These are phyloP conservation scores for Axis porcinus DNA, from an alignment of 2,113 vertebrate species.

Conservation along the genomic window DNA sequence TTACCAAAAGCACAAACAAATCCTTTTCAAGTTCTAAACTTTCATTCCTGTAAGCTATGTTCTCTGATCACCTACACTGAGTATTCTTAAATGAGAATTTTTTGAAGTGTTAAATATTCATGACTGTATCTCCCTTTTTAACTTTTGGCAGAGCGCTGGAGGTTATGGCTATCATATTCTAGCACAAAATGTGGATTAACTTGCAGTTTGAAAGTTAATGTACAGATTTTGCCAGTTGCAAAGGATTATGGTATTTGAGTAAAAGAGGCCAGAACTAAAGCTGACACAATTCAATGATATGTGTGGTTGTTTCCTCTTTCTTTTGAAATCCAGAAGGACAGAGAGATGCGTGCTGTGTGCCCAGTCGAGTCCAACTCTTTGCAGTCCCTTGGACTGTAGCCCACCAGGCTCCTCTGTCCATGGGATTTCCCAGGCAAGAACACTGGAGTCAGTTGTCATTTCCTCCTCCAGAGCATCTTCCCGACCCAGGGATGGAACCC, in stretches of 20 bases:
- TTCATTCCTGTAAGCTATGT: background rate
- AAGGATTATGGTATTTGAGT: background rate
- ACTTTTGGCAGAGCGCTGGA: background rate
- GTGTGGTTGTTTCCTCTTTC: background rate
- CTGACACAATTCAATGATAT: background rate
- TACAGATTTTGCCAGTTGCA: background rate
- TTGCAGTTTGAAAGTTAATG: conserved; percentile 13
- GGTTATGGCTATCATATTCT: background rate
- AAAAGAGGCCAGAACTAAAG: background rate
- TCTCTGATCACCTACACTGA: conserved; percentile 14
- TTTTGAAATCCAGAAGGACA: background rate
- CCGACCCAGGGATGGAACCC: background rate
- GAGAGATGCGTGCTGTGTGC: background rate
- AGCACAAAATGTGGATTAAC: background rate
- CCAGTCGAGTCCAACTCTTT: background rate
- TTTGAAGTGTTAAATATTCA: background rate
- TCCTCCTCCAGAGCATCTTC: background rate
- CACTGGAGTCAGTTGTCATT: background rate
- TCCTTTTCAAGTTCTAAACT: background rate
- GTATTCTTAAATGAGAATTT: conserved; percentile 30
- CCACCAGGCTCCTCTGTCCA: background rate
- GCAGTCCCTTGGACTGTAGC: background rate
- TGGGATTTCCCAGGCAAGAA: background rate
- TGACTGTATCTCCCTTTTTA: background rate
- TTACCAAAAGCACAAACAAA: background rate